Evolutionary conservation across 2,113 vertebrate genomes (phyloP).

Genomic region (Mustela lutreola): DNA sequence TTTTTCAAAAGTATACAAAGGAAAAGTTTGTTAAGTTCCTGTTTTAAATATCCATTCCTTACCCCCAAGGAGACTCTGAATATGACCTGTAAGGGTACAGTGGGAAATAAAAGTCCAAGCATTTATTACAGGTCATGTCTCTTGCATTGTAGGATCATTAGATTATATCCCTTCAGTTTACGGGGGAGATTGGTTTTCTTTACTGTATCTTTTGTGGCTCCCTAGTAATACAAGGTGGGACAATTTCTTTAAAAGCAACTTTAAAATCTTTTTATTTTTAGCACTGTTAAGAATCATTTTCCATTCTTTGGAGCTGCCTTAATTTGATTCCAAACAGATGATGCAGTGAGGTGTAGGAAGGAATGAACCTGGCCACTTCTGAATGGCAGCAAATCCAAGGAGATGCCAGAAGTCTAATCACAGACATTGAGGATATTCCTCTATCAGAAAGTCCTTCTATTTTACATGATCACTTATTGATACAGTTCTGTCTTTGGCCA

Average conservation of each 20-base stretch:
- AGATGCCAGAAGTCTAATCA: background rate
- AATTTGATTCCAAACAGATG: background rate
- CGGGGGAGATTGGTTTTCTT: background rate
- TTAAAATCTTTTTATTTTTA: conserved; percentile 13
- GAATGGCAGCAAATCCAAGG: background rate
- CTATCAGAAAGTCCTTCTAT: background rate
- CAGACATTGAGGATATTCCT: background rate
- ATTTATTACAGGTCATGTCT: background rate
- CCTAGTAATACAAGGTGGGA: background rate
- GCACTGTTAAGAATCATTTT: background rate
- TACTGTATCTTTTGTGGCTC: background rate
- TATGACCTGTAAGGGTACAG: background rate
- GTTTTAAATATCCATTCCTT: background rate
- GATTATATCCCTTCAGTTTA: background rate
- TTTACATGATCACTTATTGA: background rate
- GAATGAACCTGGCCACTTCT: background rate
- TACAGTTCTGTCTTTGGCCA: background rate
- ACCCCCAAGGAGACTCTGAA: background rate
- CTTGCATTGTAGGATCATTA: background rate
- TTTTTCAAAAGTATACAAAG: conserved; percentile 40
- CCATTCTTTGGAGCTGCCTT: background rate
- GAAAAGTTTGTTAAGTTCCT: background rate
- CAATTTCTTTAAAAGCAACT: background rate
- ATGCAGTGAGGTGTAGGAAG: rapidly evolving
- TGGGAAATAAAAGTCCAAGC: background rate